These are phyloP conservation scores for Sitta europaea DNA, from an alignment of 2,113 vertebrate genomes.

Conservation along the genomic window DNA sequence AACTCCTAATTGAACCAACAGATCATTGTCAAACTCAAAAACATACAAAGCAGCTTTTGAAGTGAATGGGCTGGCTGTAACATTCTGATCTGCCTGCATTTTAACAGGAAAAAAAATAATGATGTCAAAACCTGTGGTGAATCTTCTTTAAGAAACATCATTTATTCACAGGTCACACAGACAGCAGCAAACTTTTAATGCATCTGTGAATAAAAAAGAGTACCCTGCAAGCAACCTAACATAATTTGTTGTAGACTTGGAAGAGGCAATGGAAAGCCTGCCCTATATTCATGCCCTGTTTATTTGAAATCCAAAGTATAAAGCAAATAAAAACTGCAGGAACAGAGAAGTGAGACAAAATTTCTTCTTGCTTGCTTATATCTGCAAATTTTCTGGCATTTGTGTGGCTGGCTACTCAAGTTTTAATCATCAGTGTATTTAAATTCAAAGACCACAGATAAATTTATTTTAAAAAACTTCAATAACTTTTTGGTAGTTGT, in stretches of 20 bases:
- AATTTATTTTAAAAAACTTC: not conserved
- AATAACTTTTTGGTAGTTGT: not conserved
- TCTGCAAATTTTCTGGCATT: not conserved
- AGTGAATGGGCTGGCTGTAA: not conserved
- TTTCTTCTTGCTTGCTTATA: not conserved
- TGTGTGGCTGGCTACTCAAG: not conserved
- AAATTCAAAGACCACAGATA: not conserved
- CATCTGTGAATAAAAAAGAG: not conserved
- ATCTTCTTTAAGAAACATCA: not conserved
- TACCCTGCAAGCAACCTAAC: not conserved
- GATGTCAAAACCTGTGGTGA: not conserved
- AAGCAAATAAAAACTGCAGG: not conserved
- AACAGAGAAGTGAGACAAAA: not conserved
- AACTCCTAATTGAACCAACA: not conserved
- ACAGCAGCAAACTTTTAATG: not conserved
- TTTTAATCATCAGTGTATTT: not conserved
- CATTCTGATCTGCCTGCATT: not conserved
- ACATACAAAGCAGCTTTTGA: not conserved
- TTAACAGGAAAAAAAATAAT: conserved; percentile 4
- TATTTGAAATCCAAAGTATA: not conserved
- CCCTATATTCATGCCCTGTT: not conserved
- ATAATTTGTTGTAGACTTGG: not conserved
- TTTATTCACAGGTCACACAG: not conserved
- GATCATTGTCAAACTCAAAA: not conserved
- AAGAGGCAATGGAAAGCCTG: not conserved